Percentiles rank a stretch among this genome's conserved stretches.
These are phyloP conservation scores for Seriola dumerili DNA, from an alignment of 2,113 vertebrate genomes.

Conservation along the genomic window DNA sequence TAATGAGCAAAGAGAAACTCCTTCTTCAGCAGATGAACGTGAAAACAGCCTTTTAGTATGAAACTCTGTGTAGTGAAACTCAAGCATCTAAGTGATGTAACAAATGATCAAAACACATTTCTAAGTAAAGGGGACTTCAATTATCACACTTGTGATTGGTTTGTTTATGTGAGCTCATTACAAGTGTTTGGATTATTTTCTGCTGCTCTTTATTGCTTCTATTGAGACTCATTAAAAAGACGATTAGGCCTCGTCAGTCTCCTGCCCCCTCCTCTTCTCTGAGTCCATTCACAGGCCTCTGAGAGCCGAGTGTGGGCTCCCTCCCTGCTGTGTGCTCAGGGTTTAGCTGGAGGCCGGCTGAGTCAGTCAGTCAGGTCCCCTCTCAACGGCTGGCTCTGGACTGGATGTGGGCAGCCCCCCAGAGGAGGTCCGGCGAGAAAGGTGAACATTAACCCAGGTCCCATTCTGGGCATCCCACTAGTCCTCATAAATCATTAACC, in stretches of 20 bases:
- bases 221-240: conserved; percentile 44
- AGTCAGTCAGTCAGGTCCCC: conserved; percentile 57
- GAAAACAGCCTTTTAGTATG: not conserved
- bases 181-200: conserved; percentile 26
- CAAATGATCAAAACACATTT: not conserved
- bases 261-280: conserved; percentile 51
- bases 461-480: conserved; percentile 77
- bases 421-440: conserved; percentile 64
- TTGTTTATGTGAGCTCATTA: conserved; percentile 22
- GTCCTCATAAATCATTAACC: conserved; percentile 84
- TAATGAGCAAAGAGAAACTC: not conserved
- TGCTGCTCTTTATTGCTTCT: conserved; percentile 34
- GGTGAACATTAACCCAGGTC: conserved; percentile 85
- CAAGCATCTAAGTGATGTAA: not conserved
- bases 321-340: conserved; percentile 73
- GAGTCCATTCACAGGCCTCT: conserved; percentile 44
- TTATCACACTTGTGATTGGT: not conserved
- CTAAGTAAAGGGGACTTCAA: not conserved
- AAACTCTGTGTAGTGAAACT: not conserved
- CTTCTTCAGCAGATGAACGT: not conserved
- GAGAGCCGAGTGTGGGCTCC: conserved; percentile 51
- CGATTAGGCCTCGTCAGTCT: conserved; percentile 57
- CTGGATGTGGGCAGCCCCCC: conserved; percentile 62
- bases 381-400: conserved; percentile 34
- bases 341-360: conserved; percentile 80